phyloP scores from a whole-genome alignment of 2,888 invertebrate genomes.

The Amaurobius ferox region DNA sequence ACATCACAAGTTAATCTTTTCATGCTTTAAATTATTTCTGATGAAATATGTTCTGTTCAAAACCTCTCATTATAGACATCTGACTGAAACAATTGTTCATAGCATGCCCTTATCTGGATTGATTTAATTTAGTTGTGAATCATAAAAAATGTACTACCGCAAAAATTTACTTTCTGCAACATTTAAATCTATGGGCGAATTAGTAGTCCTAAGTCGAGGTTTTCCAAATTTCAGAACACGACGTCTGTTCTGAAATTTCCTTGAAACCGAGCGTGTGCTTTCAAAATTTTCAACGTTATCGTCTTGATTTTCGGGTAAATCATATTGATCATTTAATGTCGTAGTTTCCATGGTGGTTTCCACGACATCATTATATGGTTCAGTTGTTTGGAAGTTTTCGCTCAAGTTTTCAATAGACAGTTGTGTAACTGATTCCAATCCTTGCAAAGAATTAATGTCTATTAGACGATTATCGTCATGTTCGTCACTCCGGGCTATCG shows the following conservation, averaged over 20 bases:
- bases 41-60: no score
- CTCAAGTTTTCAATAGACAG: background rate
- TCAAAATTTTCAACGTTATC: constrained; percentile 34
- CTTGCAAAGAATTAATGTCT: background rate
- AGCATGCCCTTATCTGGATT: background rate
- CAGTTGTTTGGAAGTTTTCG: constrained; percentile 16
- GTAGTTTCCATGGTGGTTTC: constrained; percentile 25
- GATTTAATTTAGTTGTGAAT: background rate
- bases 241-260: constrained; percentile 57
- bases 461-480: constrained; percentile 10
- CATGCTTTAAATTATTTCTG: no score
- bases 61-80: no score
- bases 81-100: background rate
- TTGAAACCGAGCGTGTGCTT: constrained; percentile 32
- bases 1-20: no score
- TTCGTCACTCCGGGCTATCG: constrained; percentile 48
- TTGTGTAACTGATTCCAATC: background rate
- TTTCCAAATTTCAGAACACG: constrained; percentile 65
- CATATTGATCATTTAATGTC: constrained; percentile 3
- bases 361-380: constrained; percentile 40
- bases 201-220: constrained; percentile 33
- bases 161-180: constrained; percentile 28
- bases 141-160: no score
- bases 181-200: constrained; percentile 31
- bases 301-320: background rate